Evolutionary conservation across 2,797 vertebrate genomes (phyloP).

Genomic region (Taeniopygia guttata): DNA sequence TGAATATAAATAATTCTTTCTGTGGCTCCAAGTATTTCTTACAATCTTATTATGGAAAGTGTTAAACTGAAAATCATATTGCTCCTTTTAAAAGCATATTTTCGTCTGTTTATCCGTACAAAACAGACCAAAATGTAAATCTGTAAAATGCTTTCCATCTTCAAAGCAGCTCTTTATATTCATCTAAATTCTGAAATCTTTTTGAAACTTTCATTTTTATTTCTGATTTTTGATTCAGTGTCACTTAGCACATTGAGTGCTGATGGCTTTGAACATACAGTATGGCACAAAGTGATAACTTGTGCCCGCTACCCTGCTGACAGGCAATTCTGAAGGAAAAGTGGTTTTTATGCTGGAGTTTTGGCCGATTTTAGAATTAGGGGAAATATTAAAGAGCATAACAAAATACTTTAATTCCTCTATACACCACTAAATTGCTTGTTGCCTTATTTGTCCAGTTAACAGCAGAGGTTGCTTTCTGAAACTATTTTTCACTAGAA

Average conservation of each 20-base stretch:
- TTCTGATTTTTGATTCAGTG: not conserved
- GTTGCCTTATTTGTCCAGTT: not conserved
- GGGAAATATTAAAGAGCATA: not conserved
- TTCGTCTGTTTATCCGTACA: constrained; percentile 6
- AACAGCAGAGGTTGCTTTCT: not conserved
- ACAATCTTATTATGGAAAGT: not conserved
- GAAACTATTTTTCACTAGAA: not conserved
- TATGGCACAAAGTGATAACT: not conserved
- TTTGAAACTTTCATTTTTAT: constrained; percentile 9
- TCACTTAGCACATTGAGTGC: not conserved
- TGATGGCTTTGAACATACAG: constrained; percentile 15
- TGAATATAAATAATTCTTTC: constrained; percentile 35
- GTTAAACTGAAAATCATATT: constrained; percentile 12
- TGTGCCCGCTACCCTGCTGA: not conserved
- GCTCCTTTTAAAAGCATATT: constrained; percentile 4
- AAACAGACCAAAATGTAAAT: constrained; percentile 43
- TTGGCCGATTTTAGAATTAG: not conserved
- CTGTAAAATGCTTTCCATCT: constrained; percentile 17
- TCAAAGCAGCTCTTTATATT: constrained; percentile 44
- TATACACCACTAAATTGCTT: not conserved
- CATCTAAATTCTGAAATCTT: constrained; percentile 40
- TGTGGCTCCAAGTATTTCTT: not conserved
- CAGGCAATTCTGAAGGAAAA: not conserved
- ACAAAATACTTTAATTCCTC: not conserved
- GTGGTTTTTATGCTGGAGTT: not conserved